Conservation (phyloP, 1,140 invertebrate genomes). For the Teleogryllus occipitalis region DNA sequence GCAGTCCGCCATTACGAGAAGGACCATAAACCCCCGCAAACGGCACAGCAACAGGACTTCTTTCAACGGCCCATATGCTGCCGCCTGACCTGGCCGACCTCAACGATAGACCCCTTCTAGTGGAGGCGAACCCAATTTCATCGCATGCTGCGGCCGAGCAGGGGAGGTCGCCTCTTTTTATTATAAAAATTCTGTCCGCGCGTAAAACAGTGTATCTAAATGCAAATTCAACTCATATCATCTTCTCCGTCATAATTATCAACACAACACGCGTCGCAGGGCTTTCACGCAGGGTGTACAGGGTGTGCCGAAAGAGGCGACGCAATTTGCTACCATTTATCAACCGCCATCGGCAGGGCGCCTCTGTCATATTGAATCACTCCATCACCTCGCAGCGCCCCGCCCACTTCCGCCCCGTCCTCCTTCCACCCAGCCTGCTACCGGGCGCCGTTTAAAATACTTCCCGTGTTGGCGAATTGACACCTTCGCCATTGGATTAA, state of each 20-base stretch:
- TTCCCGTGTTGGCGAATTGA: neutral
- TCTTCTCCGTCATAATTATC: constrained; percentile 1
- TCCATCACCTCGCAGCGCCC: neutral
- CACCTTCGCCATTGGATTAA: neutral
- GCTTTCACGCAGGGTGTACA: neutral
- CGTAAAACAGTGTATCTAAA: constrained; percentile 1
- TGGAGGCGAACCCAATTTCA: neutral
- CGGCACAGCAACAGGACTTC: too few relatives aligned
- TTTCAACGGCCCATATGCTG: neutral
- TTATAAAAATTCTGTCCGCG: neutral
- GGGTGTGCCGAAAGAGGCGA: neutral
- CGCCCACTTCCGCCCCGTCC: neutral
- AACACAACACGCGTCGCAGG: neutral
- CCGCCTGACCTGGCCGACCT: neutral
- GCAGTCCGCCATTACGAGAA: too few relatives aligned
- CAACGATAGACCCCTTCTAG: neutral
- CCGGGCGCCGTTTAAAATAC: neutral
- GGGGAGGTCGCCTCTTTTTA: neutral
- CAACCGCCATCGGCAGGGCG: neutral
- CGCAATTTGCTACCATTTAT: constrained; percentile 1
- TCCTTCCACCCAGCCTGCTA: neutral
- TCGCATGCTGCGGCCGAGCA: neutral
- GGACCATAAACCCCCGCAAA: too few relatives aligned
- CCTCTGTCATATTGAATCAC: neutral
- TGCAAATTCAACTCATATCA: neutral